These are phyloP conservation scores for Mionectes macconnelli DNA, from an alignment of 2,113 vertebrate species.

Conservation along the genomic window DNA sequence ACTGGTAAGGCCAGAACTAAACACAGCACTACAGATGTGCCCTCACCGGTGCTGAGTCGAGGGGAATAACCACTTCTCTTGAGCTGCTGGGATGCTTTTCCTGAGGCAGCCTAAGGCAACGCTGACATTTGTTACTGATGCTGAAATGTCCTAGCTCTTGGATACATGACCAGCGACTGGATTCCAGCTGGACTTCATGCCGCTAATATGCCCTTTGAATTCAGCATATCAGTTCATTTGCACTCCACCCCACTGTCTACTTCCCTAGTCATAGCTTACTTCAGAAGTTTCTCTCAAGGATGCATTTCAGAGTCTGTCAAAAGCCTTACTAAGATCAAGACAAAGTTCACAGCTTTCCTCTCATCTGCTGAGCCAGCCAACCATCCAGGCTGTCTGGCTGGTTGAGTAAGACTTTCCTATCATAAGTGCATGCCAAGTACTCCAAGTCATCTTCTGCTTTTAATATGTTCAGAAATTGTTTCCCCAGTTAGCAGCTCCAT, in stretches of 20 bases:
- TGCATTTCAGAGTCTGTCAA: not conserved
- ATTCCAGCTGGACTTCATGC: not conserved
- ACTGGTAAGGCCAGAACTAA: not conserved
- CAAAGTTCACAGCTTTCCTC: not conserved
- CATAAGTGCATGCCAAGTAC: not conserved
- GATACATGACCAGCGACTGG: not conserved
- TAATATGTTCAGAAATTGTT: not conserved
- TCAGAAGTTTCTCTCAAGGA: not conserved
- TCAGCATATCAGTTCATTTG: not conserved
- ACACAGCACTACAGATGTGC: not conserved
- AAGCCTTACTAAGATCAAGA: not conserved
- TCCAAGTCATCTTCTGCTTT: not conserved
- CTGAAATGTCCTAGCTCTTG: not conserved
- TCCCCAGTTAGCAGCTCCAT: not conserved
- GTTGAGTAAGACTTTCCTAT: not conserved
- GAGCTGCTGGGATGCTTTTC: not conserved
- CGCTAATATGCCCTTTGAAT: not conserved
- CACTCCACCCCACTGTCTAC: not conserved
- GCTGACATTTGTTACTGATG: not conserved
- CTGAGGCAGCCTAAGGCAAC: not conserved
- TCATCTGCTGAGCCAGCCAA: not conserved
- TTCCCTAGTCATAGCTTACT: not conserved
- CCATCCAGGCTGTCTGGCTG: not conserved
- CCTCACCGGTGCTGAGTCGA: not conserved
- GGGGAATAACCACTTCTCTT: not conserved